Evolutionary conservation across 2,113 vertebrate genomes (phyloP), one percentile per base, ranked within the genome.

Genomic region (Salvelinus namaycush): DNA sequence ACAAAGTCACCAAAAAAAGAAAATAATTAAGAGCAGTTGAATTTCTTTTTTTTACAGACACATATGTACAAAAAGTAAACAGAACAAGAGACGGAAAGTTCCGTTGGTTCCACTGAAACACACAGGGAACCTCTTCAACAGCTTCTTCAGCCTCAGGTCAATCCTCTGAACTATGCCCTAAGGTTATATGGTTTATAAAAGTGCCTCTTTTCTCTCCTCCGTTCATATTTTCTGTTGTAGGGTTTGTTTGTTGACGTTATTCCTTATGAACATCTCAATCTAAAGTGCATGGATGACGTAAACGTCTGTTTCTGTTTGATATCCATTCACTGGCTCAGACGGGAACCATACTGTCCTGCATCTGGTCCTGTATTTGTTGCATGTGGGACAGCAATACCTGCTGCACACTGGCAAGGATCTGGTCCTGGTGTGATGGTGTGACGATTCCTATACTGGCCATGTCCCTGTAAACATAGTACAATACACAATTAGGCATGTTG

Each of bases 211-310:
- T 80, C 82, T 72, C 51, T 62, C 65, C 44, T 73, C 75, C 75
- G 27, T 44, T 70, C 51, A 51, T 80, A 62, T 66, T 29, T 26
- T 83, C 73, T 24, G 70, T 20, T 57, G 2, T 68, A 76, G 74
- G 31, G 68, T 29, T 73, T 70, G 20, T 44, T 66, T 75, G 76
- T 16, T 64, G 34, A 27, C 24, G 22, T 71, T 65, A 44, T 44
- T 83, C 68, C 72, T 72, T 81, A 68, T 83, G 75, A 76, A 89
- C 72, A 67, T 76, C 84, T 89, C 84, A 92, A 95, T 95, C 96
- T 99, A 98, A 99, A 99, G 97, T 99, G 97, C 97, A 97, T 97
- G 96, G 94, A 98, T 98, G 97, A 99, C 96, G 97, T 98, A 98
- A 97, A 89, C 93, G 8, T 44, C 39, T 93, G 94, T 92, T 86